These are phyloP conservation scores for Bothrops jararaca DNA, from an alignment of 2,113 vertebrate species.

Conservation along the genomic window DNA sequence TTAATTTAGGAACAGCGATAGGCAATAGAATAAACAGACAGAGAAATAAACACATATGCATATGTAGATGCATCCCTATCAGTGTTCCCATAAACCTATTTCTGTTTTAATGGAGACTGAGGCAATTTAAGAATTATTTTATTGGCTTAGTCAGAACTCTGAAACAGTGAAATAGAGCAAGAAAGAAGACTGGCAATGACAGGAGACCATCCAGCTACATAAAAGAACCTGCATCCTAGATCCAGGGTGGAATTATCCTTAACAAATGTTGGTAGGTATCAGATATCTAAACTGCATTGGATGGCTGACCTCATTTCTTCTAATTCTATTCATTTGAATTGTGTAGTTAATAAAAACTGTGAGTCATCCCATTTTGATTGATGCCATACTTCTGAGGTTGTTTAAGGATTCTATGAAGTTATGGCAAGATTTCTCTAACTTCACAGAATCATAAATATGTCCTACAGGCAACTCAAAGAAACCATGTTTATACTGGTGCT, in stretches of 20 bases:
- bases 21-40: not conserved
- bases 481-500: not conserved
- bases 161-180: not conserved
- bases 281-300: not conserved
- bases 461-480: not conserved
- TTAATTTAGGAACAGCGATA: not conserved
- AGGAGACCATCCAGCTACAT: not conserved
- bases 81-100: no score
- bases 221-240: not conserved
- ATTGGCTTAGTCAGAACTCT: not conserved
- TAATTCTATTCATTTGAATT: not conserved
- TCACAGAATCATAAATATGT: not conserved
- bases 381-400: not conserved
- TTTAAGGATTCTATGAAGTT: not conserved
- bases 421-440: not conserved
- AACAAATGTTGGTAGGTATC: not conserved
- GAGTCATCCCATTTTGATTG: not conserved
- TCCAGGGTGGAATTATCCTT: not conserved
- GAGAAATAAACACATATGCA: not conserved
- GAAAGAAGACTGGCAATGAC: not conserved
- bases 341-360: not conserved
- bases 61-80: no score
- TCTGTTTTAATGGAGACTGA: no score
- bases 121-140: no score
- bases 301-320: not conserved